These are phyloP conservation scores for Bombus polaris DNA, from an alignment of 1,140 invertebrate genomes.

Conservation along the genomic window DNA sequence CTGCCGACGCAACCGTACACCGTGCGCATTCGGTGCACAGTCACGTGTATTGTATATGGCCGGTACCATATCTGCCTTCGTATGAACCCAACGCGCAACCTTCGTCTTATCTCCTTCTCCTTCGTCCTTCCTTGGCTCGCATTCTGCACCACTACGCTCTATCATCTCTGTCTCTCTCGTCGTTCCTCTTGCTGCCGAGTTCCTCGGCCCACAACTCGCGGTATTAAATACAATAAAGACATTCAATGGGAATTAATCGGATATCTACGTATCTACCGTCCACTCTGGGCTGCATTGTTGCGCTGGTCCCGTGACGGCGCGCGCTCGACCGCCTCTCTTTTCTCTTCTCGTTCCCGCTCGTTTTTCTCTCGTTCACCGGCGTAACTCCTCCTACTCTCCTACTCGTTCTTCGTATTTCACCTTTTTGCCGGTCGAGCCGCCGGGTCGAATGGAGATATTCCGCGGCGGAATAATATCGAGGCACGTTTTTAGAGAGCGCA, in stretches of 20 bases:
- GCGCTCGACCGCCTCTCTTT: conserved; percentile 22
- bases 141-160: background rate
- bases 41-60: conserved; percentile 59
- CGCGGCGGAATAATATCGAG: conserved; percentile 62
- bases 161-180: background rate
- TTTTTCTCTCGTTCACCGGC: background rate
- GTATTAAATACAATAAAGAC: conserved; percentile 81
- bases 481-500: conserved; percentile 54
- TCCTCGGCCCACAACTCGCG: conserved; percentile 24
- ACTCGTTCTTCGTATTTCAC: conserved; percentile 40
- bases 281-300: conserved; percentile 61
- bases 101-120: conserved; percentile 58
- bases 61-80: conserved; percentile 67
- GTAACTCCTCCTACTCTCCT: conserved; percentile 26
- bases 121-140: conserved; percentile 30
- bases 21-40: conserved; percentile 52
- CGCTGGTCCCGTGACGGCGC: conserved; percentile 53
- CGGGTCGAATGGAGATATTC: conserved; percentile 66
- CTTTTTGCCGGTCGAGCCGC: conserved; percentile 27
- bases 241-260: conserved; percentile 81
- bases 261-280: conserved; percentile 74
- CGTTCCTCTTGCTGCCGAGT: background rate
- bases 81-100: conserved; percentile 47
- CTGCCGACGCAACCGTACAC: conserved; percentile 42
- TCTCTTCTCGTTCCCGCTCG: conserved; percentile 12